Conservation (phyloP, 2,888 invertebrate genomes). For the Meiosimyza decipiens region DNA sequence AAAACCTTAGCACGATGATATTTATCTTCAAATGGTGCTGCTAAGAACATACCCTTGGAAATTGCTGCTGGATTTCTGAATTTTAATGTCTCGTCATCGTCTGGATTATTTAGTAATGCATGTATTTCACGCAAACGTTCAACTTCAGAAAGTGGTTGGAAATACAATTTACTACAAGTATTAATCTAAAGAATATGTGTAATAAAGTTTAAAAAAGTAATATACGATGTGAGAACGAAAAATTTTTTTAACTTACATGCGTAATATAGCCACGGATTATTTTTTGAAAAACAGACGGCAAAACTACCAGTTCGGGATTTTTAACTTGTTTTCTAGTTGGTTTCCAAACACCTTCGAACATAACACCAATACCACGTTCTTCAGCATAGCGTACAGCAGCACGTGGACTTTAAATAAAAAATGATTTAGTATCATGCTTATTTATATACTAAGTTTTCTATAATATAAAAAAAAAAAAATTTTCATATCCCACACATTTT, state of each 20-base stretch:
- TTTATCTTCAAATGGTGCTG: constrained; percentile 69
- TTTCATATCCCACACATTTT: background rate
- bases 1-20: constrained; percentile 73
- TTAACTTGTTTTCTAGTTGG: constrained; percentile 52
- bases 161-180: constrained; percentile 63
- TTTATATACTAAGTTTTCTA: too few relatives aligned
- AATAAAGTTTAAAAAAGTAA: constrained; percentile 15
- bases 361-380: constrained; percentile 55
- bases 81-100: constrained; percentile 50
- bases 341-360: constrained; percentile 55
- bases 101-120: constrained; percentile 61
- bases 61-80: constrained; percentile 55
- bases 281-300: constrained; percentile 72
- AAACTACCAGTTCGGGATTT: constrained; percentile 70
- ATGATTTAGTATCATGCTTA: background rate
- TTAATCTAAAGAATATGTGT: constrained; percentile 52
- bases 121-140: constrained; percentile 62
- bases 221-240: background rate
- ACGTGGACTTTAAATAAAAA: constrained; percentile 62
- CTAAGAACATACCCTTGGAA: constrained; percentile 69
- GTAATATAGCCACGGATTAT: constrained; percentile 68
- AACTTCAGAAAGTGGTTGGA: constrained; percentile 58
- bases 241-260: constrained; percentile 68
- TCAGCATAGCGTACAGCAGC: constrained; percentile 69
- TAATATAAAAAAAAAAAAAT: background rate